phyloP scores from a whole-genome alignment of 1,140 invertebrate genomes.

The Laodelphax striatellus region DNA sequence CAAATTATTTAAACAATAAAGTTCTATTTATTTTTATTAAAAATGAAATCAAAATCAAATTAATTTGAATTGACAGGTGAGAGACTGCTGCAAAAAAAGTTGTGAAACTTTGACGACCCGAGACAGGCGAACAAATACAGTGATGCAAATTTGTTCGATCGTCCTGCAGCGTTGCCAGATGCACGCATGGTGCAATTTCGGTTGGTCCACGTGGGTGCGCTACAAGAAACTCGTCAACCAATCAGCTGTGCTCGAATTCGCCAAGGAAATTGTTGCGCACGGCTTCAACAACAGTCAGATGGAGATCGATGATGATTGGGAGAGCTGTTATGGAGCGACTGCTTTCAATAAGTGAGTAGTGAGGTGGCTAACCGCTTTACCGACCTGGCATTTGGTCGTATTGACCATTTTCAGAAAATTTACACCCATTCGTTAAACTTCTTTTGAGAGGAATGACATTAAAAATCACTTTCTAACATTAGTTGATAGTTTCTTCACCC shows the following conservation, averaged over 20 bases:
- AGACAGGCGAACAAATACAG: constrained; percentile 48
- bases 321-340: constrained; percentile 74
- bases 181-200: constrained; percentile 43
- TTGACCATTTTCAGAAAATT: too few species aligned
- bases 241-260: constrained; percentile 51
- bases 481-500: too few species aligned
- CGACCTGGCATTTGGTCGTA: too few species aligned
- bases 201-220: constrained; percentile 88
- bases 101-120: constrained; percentile 39
- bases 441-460: too few species aligned
- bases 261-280: constrained; percentile 50
- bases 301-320: constrained; percentile 89
- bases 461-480: too few species aligned
- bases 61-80: constrained; percentile 13
- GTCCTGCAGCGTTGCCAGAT: constrained; percentile 49
- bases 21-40: too few species aligned
- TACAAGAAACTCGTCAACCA: constrained; percentile 61
- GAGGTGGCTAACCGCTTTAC: too few species aligned
- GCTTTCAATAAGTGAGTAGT: constrained; percentile 43
- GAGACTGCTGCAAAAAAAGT: constrained; percentile 40
- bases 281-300: constrained; percentile 68
- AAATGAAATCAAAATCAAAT: too few species aligned
- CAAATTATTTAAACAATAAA: too few species aligned
- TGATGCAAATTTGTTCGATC: constrained; percentile 41
- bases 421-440: too few species aligned